A percentile compares a stretch with the other conserved stretches of the same genome.
These are phyloP conservation scores for Prietella phreatophila DNA, from an alignment of 2,113 vertebrate species.

Conservation along the genomic window DNA sequence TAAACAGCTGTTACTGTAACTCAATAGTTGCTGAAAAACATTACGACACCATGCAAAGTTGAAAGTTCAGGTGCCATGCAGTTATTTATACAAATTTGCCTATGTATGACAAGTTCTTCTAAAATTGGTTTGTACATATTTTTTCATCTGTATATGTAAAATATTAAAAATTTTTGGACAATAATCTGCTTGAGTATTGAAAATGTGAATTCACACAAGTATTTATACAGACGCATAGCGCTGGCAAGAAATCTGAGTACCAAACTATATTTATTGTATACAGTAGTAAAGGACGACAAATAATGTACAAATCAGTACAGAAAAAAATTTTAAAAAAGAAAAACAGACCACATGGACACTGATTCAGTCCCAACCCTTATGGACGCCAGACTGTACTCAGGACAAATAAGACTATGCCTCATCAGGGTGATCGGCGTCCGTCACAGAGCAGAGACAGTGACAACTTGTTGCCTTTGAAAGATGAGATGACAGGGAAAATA, in stretches of 20 bases:
- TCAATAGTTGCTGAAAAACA: background rate
- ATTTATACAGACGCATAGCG: background rate
- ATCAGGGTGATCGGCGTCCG: background rate
- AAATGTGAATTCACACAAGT: no score
- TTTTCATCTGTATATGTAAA: conserved; percentile 34
- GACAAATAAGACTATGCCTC: background rate
- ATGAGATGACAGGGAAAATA: background rate
- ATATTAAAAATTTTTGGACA: conserved; percentile 22
- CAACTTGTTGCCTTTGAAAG: conserved; percentile 7
- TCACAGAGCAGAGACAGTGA: background rate
- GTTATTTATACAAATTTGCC: conserved; percentile 44
- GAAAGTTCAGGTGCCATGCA: conserved; percentile 7
- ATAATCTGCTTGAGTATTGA: background rate
- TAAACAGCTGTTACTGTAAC: conserved; percentile 24
- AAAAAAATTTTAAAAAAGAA: conserved; percentile 59
- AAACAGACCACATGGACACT: conserved; percentile 63
- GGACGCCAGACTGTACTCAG: conserved; percentile 34
- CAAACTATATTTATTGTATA: conserved; percentile 87
- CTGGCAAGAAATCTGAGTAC: conserved; percentile 68
- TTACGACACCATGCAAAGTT: conserved; percentile 7
- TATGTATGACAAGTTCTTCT: conserved; percentile 22
- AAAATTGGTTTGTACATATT: conserved; percentile 27
- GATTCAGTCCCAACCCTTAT: conserved; percentile 56
- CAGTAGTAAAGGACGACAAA: conserved; percentile 83
- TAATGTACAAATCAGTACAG: conserved; percentile 81